Evolutionary conservation across 2,888 invertebrate genomes (phyloP), one percentile per base, ranked within the genome.

Genomic region (Epicampocera succincta): DNA sequence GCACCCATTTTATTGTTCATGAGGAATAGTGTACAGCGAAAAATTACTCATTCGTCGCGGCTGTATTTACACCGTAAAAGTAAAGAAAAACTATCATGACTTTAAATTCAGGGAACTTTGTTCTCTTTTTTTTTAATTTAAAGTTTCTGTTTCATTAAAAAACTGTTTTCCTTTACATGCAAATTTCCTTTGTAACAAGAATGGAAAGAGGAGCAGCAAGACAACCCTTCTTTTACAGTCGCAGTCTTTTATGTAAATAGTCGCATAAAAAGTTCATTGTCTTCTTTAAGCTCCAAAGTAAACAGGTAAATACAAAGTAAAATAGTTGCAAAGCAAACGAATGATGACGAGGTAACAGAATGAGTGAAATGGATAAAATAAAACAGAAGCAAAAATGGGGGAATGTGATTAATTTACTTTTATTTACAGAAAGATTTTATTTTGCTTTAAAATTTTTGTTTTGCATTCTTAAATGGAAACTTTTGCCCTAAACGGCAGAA

Each of bases 221-320:
- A 40, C 63, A 13, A 73, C 73, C 25, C 40, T 25, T n/a, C 15
- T 50, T 25, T 44, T 17, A 9, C 33, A 54, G 11, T 11, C n/a
- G 44, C 66, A 61, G 60, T 38, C 38, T 6, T 69, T 68, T 68
- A 25, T 29, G 66, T 25, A 54, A 73, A 46, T 11, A 65, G 33
- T 68, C 19, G 8, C 5, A 61, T 46, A 72, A 73, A 78, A 74
- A 69, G 76, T 80, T 80, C 76, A 80, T 80, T 80, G 80, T 76
- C 71, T 80, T 76, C 58, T 69, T 13, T 52, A 65, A 80, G 66
- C 44, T 60, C 48, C 9, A 63, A 60, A 50, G 71, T 71, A 71
- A 80, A 75, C 65, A 80, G 19, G 71, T 60, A 80, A 65, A 65
- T 71, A 58, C 58, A 80, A 40, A 54, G 44, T 60, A 66, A 80